A percentile compares a stretch with the other conserved stretches of the same genome.
phyloP scores from a whole-genome alignment of 2,113 vertebrate genomes.

The Callaeas wilsoni region DNA sequence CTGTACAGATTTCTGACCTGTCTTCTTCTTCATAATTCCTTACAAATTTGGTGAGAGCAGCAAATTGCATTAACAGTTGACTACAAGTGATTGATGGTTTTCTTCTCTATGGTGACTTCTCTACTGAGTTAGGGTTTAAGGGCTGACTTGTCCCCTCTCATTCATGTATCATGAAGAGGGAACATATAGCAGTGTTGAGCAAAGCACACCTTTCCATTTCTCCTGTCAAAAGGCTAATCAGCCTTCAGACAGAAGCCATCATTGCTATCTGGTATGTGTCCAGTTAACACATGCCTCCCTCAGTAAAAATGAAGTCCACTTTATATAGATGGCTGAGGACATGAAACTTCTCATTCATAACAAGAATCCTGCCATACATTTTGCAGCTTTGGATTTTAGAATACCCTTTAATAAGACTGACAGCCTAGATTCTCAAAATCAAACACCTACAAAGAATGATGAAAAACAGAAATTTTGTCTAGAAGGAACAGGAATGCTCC shows the following conservation, averaged over 20 bases:
- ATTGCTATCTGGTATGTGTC: neutral
- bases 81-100: neutral
- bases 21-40: neutral
- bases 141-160: neutral
- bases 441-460: neutral
- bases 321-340: neutral
- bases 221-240: neutral
- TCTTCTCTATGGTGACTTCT: neutral
- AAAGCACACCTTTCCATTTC: neutral
- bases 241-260: neutral
- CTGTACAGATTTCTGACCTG: neutral
- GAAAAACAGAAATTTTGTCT: neutral
- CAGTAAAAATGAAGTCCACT: neutral
- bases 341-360: neutral
- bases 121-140: neutral
- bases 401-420: neutral
- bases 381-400: neutral
- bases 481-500: neutral
- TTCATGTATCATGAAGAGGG: neutral
- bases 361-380: neutral
- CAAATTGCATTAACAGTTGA: neutral
- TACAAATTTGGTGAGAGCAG: neutral
- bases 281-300: neutral
- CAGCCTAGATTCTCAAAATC: neutral
- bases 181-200: neutral